Conservation (phyloP, 1,140 invertebrate genomes). For the Cherax destructor region DNA sequence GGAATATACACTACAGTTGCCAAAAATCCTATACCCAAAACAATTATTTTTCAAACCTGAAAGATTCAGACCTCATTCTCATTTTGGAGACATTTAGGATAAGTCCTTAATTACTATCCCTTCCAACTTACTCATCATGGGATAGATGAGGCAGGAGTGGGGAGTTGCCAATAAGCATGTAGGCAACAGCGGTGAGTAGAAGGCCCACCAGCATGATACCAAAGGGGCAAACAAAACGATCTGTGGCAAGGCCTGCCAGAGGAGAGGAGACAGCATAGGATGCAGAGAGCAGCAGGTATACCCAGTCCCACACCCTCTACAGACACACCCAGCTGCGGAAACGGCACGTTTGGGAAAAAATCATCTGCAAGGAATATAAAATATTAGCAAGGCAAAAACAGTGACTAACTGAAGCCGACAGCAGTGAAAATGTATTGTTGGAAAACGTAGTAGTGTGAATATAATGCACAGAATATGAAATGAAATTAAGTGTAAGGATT, state of each 20-base stretch:
- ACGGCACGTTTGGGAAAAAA: too few species aligned
- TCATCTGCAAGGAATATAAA: too few species aligned
- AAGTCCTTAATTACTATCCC: too few species aligned
- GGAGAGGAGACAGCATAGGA: slow-evolving; percentile 39
- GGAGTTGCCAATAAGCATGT: slow-evolving; percentile 50
- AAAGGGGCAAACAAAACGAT: slow-evolving; percentile 13
- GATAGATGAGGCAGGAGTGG: slow-evolving; percentile 35
- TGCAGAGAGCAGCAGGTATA: slow-evolving; percentile 41
- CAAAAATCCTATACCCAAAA: background rate
- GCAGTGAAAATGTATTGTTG: too few species aligned
- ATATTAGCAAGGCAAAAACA: too few species aligned
- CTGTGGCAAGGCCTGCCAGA: slow-evolving; percentile 36
- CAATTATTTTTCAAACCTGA: background rate
- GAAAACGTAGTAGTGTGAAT: too few species aligned
- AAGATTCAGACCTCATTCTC: background rate
- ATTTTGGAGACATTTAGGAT: too few species aligned
- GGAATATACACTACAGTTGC: too few species aligned
- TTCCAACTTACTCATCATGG: slow-evolving; percentile 31
- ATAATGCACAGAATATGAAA: too few species aligned
- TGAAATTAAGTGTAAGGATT: too few species aligned
- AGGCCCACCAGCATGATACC: slow-evolving; percentile 43
- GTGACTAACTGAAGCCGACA: too few species aligned
- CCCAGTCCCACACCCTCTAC: slow-evolving; percentile 42
- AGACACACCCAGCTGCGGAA: slow-evolving; percentile 36
- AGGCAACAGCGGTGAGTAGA: slow-evolving; percentile 20